A percentile compares a stretch with the other conserved stretches of the same genome.
Conservation (phyloP, 2,797 vertebrate species). For the Spea hammondii region DNA sequence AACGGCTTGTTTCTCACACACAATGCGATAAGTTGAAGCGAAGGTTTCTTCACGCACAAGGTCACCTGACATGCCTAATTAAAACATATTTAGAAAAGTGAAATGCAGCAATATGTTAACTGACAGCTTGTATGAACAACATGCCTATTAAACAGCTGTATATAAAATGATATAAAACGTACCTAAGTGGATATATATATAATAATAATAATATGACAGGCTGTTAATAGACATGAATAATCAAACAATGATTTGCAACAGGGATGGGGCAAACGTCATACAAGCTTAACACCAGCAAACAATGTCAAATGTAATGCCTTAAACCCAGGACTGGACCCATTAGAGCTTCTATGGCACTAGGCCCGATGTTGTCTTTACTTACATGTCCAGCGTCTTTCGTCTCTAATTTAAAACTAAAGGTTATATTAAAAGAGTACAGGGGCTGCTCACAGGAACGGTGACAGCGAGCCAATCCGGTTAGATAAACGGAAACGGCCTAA, state of each 20-base stretch:
- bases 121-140: too few relatives aligned
- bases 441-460: slow-evolving; percentile 48
- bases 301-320: neutral
- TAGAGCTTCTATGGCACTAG: neutral
- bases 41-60: too few relatives aligned
- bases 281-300: neutral
- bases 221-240: too few relatives aligned
- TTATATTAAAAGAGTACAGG: neutral
- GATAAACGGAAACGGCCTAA: neutral
- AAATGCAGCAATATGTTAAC: too few relatives aligned
- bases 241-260: neutral
- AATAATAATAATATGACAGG: too few relatives aligned
- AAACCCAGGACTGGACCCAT: slow-evolving; percentile 7
- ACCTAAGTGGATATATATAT: too few relatives aligned
- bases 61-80: too few relatives aligned
- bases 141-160: too few relatives aligned
- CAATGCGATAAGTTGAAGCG: too few relatives aligned
- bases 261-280: neutral
- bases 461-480: neutral
- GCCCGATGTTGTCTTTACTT: slow-evolving; percentile 30
- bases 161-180: too few relatives aligned
- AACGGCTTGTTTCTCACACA: too few relatives aligned
- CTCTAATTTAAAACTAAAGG: slow-evolving; percentile 1
- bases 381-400: slow-evolving; percentile 37
- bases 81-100: too few relatives aligned